phyloP scores from a whole-genome alignment of 2,888 invertebrate species.

The Alcis repandata region DNA sequence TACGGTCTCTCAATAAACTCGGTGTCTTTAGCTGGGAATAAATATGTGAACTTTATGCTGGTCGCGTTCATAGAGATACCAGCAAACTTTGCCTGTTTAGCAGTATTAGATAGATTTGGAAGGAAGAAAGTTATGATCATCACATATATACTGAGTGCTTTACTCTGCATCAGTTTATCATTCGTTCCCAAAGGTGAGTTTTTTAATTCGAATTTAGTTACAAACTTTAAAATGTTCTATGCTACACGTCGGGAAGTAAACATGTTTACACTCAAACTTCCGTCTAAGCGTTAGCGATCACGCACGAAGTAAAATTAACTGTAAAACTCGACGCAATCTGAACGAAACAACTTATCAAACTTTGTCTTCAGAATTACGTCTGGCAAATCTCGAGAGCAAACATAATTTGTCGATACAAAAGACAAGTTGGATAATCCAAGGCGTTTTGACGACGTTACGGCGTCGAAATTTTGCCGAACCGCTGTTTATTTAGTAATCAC shows the following conservation, averaged over 20 bases:
- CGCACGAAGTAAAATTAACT: conserved; percentile 41
- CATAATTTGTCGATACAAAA: conserved; percentile 68
- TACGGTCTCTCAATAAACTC: conserved; percentile 93
- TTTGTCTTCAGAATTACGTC: conserved; percentile 54
- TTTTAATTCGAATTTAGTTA: conserved; percentile 9
- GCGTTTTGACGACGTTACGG: conserved; percentile 43
- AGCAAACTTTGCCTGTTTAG: conserved; percentile 88
- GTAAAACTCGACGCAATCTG: conserved; percentile 45
- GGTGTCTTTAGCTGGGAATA: conserved; percentile 91
- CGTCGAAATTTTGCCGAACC: conserved; percentile 58
- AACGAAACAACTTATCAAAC: conserved; percentile 54
- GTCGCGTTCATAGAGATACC: conserved; percentile 90
- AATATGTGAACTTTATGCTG: conserved; percentile 91
- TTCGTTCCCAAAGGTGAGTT: conserved; percentile 86
- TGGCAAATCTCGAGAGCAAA: conserved; percentile 62
- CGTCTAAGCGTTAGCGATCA: conserved; percentile 35
- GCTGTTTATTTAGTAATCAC: conserved; percentile 73
- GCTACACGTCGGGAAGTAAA: conserved; percentile 29
- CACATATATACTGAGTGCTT: conserved; percentile 88
- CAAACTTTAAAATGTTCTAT: conserved; percentile 18
- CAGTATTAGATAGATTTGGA: conserved; percentile 88
- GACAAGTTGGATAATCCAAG: conserved; percentile 63
- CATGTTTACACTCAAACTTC: conserved; percentile 36
- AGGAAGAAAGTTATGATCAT: conserved; percentile 88
- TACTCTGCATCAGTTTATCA: conserved; percentile 87